Evolutionary conservation across 2,113 vertebrate species (phyloP).

Genomic region (Amphilophus citrinellus): DNA sequence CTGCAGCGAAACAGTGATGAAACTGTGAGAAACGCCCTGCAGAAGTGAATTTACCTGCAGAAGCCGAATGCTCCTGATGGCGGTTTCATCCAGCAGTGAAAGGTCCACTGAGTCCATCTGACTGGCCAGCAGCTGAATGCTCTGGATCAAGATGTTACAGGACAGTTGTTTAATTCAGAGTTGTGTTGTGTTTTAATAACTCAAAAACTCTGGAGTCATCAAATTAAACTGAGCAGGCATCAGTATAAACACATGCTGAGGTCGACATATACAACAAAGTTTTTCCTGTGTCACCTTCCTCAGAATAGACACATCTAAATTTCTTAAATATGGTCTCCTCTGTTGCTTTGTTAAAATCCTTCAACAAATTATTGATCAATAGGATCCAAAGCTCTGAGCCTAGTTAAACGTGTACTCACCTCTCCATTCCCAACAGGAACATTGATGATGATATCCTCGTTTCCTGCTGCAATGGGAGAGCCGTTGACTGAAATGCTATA

Average conservation of each 20-base stretch:
- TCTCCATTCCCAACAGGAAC: conserved; percentile 82
- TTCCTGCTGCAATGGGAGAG: conserved; percentile 75
- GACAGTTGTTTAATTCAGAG: neutral
- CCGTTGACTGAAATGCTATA: conserved; percentile 85
- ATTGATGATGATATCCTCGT: conserved; percentile 77
- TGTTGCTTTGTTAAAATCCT: neutral
- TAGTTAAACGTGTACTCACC: conserved; percentile 55
- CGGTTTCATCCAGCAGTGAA: conserved; percentile 71
- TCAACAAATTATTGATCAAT: neutral
- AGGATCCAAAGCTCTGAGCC: neutral
- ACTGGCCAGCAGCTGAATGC: conserved; percentile 82
- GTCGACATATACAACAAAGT: neutral
- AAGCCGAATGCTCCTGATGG: conserved; percentile 73
- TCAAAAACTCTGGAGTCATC: too few species aligned
- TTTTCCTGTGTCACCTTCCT: neutral
- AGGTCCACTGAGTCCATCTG: conserved; percentile 82
- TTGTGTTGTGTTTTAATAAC: neutral
- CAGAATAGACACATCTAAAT: neutral
- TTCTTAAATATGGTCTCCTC: neutral
- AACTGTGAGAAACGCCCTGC: neutral
- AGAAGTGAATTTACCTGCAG: conserved; percentile 73
- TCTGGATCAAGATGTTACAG: conserved; percentile 59
- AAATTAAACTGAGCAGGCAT: too few species aligned
- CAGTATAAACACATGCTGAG: too few species aligned
- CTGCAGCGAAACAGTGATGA: neutral